phyloP scores from a whole-genome alignment of 2,797 vertebrate genomes.

The Catharus ustulatus region DNA sequence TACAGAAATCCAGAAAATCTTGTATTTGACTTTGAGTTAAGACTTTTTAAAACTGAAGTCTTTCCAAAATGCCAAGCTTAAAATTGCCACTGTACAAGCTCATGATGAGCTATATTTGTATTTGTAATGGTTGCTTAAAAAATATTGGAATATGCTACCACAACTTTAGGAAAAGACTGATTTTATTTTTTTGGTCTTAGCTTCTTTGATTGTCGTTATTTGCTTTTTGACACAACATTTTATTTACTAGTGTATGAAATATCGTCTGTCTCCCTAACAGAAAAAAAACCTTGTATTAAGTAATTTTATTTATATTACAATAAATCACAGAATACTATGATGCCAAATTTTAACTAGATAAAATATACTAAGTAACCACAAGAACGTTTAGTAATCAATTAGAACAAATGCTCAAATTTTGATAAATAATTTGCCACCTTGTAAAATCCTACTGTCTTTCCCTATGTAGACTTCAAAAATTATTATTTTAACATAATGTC shows the following conservation, averaged over 20 bases:
- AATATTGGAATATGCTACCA: neutral
- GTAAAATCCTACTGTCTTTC: neutral
- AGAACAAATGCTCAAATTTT: neutral
- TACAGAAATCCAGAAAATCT: neutral
- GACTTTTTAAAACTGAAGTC: neutral
- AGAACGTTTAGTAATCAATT: neutral
- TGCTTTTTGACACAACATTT: neutral
- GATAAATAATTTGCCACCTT: neutral
- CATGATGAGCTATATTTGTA: neutral
- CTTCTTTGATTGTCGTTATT: neutral
- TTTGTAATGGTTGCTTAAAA: neutral
- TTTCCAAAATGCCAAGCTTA: slow-evolving; percentile 8
- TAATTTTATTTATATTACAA: neutral
- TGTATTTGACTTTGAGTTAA: slow-evolving; percentile 16
- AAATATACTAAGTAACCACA: neutral
- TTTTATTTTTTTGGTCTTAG: neutral
- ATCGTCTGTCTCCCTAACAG: neutral
- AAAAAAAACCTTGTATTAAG: neutral
- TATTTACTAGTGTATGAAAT: neutral
- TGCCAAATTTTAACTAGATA: neutral
- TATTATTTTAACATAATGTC: neutral
- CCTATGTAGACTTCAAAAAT: neutral
- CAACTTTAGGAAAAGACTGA: neutral
- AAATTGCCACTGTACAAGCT: neutral
- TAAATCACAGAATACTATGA: neutral